Evolutionary conservation across 1,140 invertebrate genomes (phyloP).

Genomic region (Pollicipes pollicipes): DNA sequence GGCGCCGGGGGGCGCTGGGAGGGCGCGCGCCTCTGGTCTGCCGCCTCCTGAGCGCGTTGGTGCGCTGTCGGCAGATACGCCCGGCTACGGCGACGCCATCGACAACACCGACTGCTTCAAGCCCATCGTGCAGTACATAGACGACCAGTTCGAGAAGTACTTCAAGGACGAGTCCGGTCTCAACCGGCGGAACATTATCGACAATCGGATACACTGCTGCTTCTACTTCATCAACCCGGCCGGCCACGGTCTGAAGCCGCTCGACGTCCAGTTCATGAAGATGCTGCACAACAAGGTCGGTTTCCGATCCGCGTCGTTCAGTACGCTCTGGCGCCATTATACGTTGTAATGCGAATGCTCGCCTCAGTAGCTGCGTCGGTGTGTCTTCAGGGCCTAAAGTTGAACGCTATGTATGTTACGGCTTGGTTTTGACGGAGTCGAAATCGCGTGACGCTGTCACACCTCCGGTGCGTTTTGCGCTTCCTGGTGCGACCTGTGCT

Average conservation of each 20-base stretch:
- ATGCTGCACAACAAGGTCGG: slow-evolving; percentile 78
- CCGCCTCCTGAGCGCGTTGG: too few relatives aligned
- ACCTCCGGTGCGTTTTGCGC: too few relatives aligned
- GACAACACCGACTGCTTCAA: slow-evolving; percentile 86
- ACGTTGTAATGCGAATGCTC: too few relatives aligned
- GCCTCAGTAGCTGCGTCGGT: too few relatives aligned
- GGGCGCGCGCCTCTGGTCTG: too few relatives aligned
- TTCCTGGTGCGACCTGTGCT: too few relatives aligned
- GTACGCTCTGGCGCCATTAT: neutral
- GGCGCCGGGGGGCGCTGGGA: too few relatives aligned
- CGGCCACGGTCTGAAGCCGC: slow-evolving; percentile 82
- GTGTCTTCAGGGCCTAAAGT: too few relatives aligned
- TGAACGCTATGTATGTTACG: too few relatives aligned
- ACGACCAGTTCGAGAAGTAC: slow-evolving; percentile 84
- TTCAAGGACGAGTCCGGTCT: slow-evolving; percentile 76
- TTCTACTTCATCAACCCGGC: slow-evolving; percentile 99
- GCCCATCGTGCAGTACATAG: slow-evolving; percentile 80
- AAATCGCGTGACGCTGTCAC: too few relatives aligned
- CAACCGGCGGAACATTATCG: slow-evolving; percentile 76
- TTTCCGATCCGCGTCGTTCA: neutral
- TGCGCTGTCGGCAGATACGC: slow-evolving; percentile 48
- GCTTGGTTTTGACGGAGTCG: too few relatives aligned
- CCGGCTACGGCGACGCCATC: slow-evolving; percentile 97
- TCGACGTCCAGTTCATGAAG: slow-evolving; percentile 98
- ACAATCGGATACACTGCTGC: slow-evolving; percentile 88